Conservation (phyloP, 2,797 vertebrate genomes). For the Poeciliopsis gracilis region DNA sequence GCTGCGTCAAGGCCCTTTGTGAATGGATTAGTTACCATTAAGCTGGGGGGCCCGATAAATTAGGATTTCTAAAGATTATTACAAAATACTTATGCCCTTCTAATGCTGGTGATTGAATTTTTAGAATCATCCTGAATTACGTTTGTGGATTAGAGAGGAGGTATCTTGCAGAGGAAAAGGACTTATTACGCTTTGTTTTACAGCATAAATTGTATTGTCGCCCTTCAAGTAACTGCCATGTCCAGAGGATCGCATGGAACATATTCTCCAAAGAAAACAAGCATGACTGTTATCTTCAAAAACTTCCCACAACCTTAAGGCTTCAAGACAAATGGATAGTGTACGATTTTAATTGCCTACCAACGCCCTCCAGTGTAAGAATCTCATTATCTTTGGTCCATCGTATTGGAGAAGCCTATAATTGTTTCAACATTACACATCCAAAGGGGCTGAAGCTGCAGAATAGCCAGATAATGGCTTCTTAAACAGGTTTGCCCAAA, state of each 20-base stretch:
- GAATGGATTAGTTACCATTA: slow-evolving; percentile 81
- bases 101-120: slow-evolving; percentile 82
- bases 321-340: slow-evolving; percentile 84
- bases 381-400: slow-evolving; percentile 87
- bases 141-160: slow-evolving; percentile 68
- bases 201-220: slow-evolving; percentile 55
- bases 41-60: slow-evolving; percentile 80
- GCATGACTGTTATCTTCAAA: slow-evolving; percentile 74
- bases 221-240: slow-evolving; percentile 63
- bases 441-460: slow-evolving; percentile 83
- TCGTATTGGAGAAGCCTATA: slow-evolving; percentile 83
- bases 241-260: slow-evolving; percentile 57
- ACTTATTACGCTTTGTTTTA: slow-evolving; percentile 63
- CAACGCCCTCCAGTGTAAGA: slow-evolving; percentile 81
- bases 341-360: slow-evolving; percentile 84
- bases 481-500: slow-evolving; percentile 80
- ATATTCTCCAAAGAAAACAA: slow-evolving; percentile 74
- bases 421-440: slow-evolving; percentile 85
- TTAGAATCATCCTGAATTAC: slow-evolving; percentile 77
- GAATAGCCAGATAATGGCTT: slow-evolving; percentile 82
- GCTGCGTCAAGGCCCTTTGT: slow-evolving; percentile 79
- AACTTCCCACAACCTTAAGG: slow-evolving; percentile 75
- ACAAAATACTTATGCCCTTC: slow-evolving; percentile 81
- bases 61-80: slow-evolving; percentile 83
- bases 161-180: slow-evolving; percentile 50